phyloP scores from a whole-genome alignment of 2,113 vertebrate genomes.

The Vidua chalybeata region DNA sequence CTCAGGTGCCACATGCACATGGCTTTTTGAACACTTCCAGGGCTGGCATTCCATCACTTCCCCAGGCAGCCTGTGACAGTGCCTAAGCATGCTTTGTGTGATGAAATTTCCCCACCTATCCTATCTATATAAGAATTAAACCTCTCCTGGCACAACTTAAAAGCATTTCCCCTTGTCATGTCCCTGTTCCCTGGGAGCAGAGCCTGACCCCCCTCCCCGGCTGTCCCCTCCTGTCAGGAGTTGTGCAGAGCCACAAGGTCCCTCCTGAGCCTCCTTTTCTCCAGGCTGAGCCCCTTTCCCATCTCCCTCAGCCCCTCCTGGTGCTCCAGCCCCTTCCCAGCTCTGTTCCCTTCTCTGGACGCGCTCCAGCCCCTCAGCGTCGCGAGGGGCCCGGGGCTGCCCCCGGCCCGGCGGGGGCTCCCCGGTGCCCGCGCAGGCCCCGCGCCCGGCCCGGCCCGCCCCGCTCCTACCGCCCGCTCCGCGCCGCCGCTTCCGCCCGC shows the following conservation, averaged over 20 bases:
- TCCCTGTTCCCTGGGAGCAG: background rate
- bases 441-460: background rate
- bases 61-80: background rate
- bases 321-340: background rate
- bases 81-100: too few relatives aligned
- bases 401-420: background rate
- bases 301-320: background rate
- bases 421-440: background rate
- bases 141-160: background rate
- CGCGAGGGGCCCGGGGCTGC: background rate
- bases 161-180: accelerated
- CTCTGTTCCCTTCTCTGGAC: background rate
- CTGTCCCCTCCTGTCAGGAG: background rate
- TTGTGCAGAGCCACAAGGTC: background rate
- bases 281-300: background rate
- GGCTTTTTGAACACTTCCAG: background rate
- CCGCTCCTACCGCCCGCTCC: background rate
- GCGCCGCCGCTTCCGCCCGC: background rate
- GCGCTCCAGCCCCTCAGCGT: background rate
- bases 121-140: background rate
- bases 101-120: background rate
- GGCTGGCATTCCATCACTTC: background rate
- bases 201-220: accelerated
- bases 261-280: background rate
- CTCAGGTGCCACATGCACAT: background rate